Evolutionary conservation across 1,140 invertebrate genomes (phyloP).

Genomic region (Listronotus oregonensis): DNA sequence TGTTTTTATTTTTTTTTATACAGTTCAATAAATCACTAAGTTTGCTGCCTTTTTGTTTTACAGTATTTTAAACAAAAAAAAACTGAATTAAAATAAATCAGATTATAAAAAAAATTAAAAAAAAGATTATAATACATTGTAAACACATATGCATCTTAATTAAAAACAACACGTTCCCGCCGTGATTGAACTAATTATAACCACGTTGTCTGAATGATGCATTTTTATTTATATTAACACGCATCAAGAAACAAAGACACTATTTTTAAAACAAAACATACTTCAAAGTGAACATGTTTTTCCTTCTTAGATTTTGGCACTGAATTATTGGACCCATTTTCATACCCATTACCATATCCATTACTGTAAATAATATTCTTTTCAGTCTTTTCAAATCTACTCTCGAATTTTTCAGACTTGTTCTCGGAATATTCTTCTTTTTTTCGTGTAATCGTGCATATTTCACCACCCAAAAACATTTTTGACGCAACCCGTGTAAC

Average conservation of each 20-base stretch:
- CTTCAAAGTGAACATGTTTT: constrained; percentile 52
- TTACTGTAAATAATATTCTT: constrained; percentile 5
- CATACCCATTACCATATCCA: too few relatives aligned
- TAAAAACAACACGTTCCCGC: too few relatives aligned
- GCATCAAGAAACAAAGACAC: not conserved
- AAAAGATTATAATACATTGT: too few relatives aligned
- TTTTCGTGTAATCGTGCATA: constrained; percentile 38
- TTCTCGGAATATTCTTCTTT: constrained; percentile 19
- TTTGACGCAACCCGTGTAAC: constrained; percentile 21
- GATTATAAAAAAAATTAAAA: too few relatives aligned
- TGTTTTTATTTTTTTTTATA: too few relatives aligned
- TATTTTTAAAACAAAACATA: constrained; percentile 33
- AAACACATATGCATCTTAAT: too few relatives aligned
- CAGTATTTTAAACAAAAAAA: too few relatives aligned
- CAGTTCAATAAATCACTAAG: too few relatives aligned
- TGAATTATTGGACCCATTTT: too few relatives aligned
- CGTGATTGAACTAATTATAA: constrained; percentile 4
- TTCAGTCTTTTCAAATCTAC: not conserved
- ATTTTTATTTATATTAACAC: constrained; percentile 6
- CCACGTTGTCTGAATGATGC: constrained; percentile 1
- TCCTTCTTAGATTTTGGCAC: constrained; percentile 38
- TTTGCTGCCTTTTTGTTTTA: too few relatives aligned
- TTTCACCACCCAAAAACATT: constrained; percentile 53
- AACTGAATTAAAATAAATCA: too few relatives aligned
- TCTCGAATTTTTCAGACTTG: not conserved